Evolutionary conservation across 2,888 invertebrate genomes (phyloP).

Genomic region (Ganaspis brasiliensis): DNA sequence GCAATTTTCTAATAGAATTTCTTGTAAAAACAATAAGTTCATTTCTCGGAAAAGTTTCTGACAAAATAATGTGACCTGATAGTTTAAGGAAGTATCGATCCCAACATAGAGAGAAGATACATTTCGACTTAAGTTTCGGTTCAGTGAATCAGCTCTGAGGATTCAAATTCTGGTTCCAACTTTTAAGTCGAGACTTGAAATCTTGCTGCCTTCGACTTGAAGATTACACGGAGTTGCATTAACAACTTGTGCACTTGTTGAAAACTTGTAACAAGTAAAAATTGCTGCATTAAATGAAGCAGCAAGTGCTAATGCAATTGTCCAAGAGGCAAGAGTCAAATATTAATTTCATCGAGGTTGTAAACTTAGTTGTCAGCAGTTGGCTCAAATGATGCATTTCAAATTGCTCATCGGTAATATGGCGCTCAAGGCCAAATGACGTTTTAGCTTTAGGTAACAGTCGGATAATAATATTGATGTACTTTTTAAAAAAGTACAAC

Average conservation of each 20-base stretch:
- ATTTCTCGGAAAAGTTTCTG: background rate
- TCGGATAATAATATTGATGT: slow-evolving; percentile 8
- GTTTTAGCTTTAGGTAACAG: background rate
- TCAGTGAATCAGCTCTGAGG: slow-evolving; percentile 13
- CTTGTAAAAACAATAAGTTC: background rate
- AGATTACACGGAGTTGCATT: background rate
- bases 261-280: background rate
- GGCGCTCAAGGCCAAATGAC: slow-evolving; percentile 29
- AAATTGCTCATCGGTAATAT: background rate
- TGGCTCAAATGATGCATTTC: background rate
- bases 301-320: background rate
- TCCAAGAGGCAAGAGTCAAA: background rate
- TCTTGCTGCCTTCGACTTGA: background rate
- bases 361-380: background rate
- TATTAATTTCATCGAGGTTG: background rate
- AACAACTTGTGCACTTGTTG: background rate
- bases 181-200: slow-evolving; percentile 11
- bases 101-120: background rate
- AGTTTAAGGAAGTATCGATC: slow-evolving; percentile 12
- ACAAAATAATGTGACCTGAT: slow-evolving; percentile 27
- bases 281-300: background rate
- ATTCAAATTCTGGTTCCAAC: background rate
- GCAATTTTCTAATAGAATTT: background rate
- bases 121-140: slow-evolving; percentile 19
- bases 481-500: too few relatives aligned